Evolutionary conservation across 92 coral and sea anemone genomes (phyloP).

Genomic region (Ricordea florida): DNA sequence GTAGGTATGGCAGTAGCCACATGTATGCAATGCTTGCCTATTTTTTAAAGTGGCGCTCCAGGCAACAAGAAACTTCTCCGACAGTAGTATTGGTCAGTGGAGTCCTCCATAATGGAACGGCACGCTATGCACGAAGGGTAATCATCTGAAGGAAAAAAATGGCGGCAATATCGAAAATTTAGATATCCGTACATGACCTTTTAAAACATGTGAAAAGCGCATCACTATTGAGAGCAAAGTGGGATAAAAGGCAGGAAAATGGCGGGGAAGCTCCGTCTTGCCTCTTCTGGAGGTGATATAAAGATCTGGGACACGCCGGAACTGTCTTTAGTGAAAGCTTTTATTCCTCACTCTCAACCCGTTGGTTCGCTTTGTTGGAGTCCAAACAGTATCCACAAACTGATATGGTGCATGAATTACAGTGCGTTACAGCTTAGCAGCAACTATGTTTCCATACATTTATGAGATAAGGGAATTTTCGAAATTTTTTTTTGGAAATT

Average conservation of each 20-base stretch:
- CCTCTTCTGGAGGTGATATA: conserved; percentile 91
- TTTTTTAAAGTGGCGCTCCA: too few relatives aligned
- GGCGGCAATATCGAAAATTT: conserved; percentile 68
- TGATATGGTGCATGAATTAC: not conserved
- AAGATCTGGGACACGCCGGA: conserved; percentile 95
- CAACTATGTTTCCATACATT: too few relatives aligned
- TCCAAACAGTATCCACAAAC: conserved; percentile 95
- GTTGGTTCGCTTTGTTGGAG: conserved; percentile 94
- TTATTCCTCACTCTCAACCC: conserved; percentile 80
- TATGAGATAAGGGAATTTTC: too few relatives aligned
- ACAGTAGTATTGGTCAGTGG: not conserved
- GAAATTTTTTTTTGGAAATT: too few relatives aligned
- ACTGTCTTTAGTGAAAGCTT: conserved; percentile 63
- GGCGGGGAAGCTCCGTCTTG: conserved; percentile 81
- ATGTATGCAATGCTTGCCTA: too few relatives aligned
- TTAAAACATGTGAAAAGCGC: conserved; percentile 30
- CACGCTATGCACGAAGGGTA: conserved; percentile 53
- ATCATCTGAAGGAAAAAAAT: conserved; percentile 44
- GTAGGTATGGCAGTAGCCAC: too few relatives aligned
- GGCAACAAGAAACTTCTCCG: too few relatives aligned
- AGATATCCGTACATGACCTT: conserved; percentile 1
- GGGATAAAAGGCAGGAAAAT: conserved; percentile 29
- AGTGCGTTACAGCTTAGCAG: too few relatives aligned
- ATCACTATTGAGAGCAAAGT: not conserved
- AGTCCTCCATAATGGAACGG: not conserved